Evolutionary conservation across 2,888 invertebrate species (phyloP).

Genomic region (Bellardia pandia): DNA sequence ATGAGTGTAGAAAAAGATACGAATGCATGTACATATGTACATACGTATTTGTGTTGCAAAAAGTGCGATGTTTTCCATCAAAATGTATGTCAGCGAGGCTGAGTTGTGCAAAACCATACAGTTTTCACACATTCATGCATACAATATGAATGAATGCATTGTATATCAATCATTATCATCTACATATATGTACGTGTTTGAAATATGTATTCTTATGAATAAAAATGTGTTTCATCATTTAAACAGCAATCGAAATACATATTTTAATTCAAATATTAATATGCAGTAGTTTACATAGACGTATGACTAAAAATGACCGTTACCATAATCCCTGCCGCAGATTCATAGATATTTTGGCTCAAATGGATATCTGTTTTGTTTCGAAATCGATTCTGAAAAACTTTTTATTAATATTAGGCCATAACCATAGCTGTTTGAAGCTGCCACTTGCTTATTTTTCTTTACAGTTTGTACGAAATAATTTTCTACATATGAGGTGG

Average conservation of each 20-base stretch:
- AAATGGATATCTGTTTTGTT: no score
- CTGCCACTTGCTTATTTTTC: no score
- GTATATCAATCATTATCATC: conserved; percentile 8
- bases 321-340: no score
- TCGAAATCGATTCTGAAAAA: no score
- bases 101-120: background rate
- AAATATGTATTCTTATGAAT: background rate
- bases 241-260: background rate
- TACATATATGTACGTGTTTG: background rate
- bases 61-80: conserved; percentile 31
- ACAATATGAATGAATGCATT: background rate
- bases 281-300: background rate
- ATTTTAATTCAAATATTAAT: background rate
- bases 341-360: no score
- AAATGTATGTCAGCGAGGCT: conserved; percentile 48
- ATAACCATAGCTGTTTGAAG: no score
- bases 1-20: background rate
- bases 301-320: background rate
- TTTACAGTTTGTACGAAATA: no score
- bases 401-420: no score
- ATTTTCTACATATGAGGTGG: no score
- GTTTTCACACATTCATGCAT: background rate
- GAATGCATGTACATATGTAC: background rate
- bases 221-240: background rate
- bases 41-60: background rate